A percentile compares a stretch with the other conserved stretches of the same genome.
Conservation (phyloP, 64 coral and sea anemone species). For the Astreopora myriophthalma region DNA sequence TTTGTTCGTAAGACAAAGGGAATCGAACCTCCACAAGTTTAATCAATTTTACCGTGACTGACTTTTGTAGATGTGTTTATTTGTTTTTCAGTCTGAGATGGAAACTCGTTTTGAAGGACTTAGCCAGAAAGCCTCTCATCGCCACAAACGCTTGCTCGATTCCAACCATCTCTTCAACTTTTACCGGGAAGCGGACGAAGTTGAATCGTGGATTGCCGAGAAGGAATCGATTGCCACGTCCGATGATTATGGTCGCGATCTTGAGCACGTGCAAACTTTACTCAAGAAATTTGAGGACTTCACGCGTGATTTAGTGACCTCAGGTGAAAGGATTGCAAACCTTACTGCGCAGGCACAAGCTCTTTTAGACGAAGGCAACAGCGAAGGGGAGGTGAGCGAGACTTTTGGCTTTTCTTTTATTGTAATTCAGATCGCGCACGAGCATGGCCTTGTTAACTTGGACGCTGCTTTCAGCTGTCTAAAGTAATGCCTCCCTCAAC, state of each 20-base stretch:
- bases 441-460: neutral
- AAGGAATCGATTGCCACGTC: conserved; percentile 78
- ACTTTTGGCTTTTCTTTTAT: neutral
- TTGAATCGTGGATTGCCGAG: conserved; percentile 90
- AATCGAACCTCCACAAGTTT: too few relatives aligned
- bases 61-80: neutral
- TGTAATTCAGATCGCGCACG: neutral
- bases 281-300: conserved; percentile 96
- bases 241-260: conserved; percentile 91
- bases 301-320: conserved; percentile 90
- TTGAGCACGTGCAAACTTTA: conserved; percentile 94
- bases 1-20: too few relatives aligned
- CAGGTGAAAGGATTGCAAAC: conserved; percentile 80
- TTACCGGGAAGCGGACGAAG: conserved; percentile 84
- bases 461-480: too few relatives aligned
- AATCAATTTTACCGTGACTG: neutral
- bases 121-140: conserved; percentile 47
- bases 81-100: conserved; percentile 51
- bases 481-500: too few relatives aligned
- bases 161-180: conserved; percentile 77
- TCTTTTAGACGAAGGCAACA: conserved; percentile 75
- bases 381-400: conserved; percentile 68
- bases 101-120: conserved; percentile 76
- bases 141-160: conserved; percentile 73
- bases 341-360: conserved; percentile 78